Evolutionary conservation across 30 jellyfish, hydroid and myxozoan genomes (phyloP), one percentile per base, ranked within the genome.

Genomic region (Sanderia malayensis): DNA sequence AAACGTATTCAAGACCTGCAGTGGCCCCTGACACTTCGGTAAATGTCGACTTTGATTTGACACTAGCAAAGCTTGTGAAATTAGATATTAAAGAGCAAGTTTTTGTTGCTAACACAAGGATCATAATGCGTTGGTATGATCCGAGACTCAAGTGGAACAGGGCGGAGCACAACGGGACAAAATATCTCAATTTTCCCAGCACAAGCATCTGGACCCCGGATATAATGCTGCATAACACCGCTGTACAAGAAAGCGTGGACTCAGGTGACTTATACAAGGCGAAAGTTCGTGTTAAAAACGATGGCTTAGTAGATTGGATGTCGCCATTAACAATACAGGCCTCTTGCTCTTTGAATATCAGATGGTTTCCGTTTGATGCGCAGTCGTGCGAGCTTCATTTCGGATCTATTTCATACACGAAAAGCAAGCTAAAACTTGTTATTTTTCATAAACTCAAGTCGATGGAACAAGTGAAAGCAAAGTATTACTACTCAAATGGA

Each of bases 291-390:
- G 78, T 70, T 7, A 24, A 15, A 24, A 45, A 58, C 59, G 30
- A 62, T 7, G 94, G 94, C 32, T 24, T 29, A 17, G 80, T 73
- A 4, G 21, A 69, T 17, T 81, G 94, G 94, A 67, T 74, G 74
- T 83, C 86, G 0, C 64, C 86, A 8, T 80, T 81, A 1, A 62
- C 85, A 7, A 31, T 76, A 41, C 70, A 58, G 45, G 85, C 79
- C 4, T 69, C 86, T 1, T 81, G 94, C 73, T 25, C 79, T 20
- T 20, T 81, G 70, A 72, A 70, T 55, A 76, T 81, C 79, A 59
- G 71, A 46, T 81, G 94, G 94, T 81, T 81, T 62, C 94, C 94
- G 15, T 61, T 81, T 65, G 94, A 81, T 47, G 61, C 30, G 32
- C 94, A 81, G 23, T 23, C 18, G 15, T 79, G 92, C 76, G 37